These are phyloP conservation scores for Caenorhabditis briggsae DNA, from an alignment of 1,140 invertebrate genomes.

Conservation along the genomic window DNA sequence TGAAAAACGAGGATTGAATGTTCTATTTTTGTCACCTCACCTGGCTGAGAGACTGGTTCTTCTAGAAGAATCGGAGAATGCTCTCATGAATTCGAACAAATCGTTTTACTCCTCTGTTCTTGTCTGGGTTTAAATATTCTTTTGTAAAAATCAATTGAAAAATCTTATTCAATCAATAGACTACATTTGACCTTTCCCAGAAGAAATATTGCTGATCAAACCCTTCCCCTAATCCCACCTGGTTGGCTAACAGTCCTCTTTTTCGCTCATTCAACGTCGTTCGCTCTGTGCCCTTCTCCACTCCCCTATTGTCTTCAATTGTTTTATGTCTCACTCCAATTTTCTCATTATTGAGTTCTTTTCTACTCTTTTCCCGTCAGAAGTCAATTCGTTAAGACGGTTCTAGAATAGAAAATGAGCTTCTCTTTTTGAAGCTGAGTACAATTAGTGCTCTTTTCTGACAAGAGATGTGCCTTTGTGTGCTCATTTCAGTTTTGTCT, in stretches of 20 bases:
- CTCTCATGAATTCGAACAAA: background rate
- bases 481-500: constrained; percentile 48
- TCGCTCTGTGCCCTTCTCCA: background rate
- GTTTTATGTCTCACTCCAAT: background rate
- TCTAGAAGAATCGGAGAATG: background rate
- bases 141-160: no score
- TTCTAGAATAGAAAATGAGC: constrained; percentile 51
- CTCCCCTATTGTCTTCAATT: background rate
- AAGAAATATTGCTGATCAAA: no score
- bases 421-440: background rate
- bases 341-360: background rate
- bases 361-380: background rate
- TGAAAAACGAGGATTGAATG: constrained; percentile 7
- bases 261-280: background rate
- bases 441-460: constrained; percentile 36
- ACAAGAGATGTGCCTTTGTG: constrained; percentile 16
- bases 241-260: background rate
- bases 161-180: no score
- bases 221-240: no score
- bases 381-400: constrained; percentile 29
- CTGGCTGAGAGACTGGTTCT: constrained; percentile 16
- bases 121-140: no score
- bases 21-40: constrained; percentile 6
- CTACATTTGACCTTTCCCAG: no score
- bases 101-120: no score